These are phyloP conservation scores for Labroides dimidiatus DNA, from an alignment of 2,797 vertebrate genomes.

Conservation along the genomic window DNA sequence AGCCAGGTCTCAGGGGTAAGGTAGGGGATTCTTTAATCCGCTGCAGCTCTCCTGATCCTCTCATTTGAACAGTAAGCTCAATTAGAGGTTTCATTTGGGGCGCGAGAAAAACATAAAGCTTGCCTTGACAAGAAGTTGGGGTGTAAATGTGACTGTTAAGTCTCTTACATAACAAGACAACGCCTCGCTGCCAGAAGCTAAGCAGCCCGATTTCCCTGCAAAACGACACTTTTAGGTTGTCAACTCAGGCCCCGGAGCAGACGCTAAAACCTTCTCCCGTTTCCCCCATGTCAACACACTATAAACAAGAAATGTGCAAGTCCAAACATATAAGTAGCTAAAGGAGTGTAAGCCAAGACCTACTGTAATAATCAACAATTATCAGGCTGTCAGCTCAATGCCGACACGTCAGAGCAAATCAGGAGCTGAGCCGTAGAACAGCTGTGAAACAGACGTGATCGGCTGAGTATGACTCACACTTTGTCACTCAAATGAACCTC, in stretches of 20 bases:
- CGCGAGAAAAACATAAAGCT: conserved; percentile 33
- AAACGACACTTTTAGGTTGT: conserved; percentile 57
- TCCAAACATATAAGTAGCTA: conserved; percentile 45
- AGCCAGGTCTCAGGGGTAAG: conserved; percentile 16
- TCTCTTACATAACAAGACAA: conserved; percentile 40
- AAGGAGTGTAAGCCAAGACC: conserved; percentile 41
- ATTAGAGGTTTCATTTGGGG: conserved; percentile 40
- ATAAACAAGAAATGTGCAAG: conserved; percentile 50
- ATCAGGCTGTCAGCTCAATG: conserved; percentile 56
- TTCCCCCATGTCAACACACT: conserved; percentile 51
- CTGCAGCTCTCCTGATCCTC: conserved; percentile 27
- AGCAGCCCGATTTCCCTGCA: conserved; percentile 22
- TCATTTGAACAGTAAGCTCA: conserved; percentile 50
- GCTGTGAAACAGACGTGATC: conserved; percentile 29
- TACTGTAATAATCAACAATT: conserved; percentile 55
- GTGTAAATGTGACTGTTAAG: conserved; percentile 48
- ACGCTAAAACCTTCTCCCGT: conserved; percentile 38
- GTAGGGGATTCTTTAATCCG: conserved; percentile 36
- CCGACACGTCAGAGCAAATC: conserved; percentile 52
- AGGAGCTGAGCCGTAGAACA: conserved; percentile 31
- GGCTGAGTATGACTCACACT: conserved; percentile 28
- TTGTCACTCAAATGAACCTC: conserved; percentile 24
- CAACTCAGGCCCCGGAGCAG: conserved; percentile 51
- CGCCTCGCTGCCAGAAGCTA: conserved; percentile 25
- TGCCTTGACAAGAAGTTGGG: conserved; percentile 43